Base-by-base conservation (phyloP, 30 jellyfish, hydroid and myxozoan genomes). In the Catostylus mosaicus region DNA sequence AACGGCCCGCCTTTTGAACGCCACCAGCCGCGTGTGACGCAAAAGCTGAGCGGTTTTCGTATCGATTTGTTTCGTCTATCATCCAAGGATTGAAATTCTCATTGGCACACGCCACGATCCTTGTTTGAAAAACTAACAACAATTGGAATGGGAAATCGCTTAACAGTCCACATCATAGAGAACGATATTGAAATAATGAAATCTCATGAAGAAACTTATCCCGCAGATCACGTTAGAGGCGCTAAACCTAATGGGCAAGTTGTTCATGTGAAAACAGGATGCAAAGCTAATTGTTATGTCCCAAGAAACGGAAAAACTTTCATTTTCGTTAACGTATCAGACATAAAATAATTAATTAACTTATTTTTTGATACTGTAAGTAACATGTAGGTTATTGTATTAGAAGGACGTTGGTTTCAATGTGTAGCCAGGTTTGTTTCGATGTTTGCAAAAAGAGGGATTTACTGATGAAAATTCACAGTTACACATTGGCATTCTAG, bases 41-140 rank as follows among this genome's bases (percentile, higher is more conserved):
- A 16, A 48, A 16, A 48, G 4, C 63, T 9, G 63, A 16, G 63
- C 20, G 63, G 24, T 48, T 4, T 48, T 23, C 24, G 63, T 48
- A 23, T 16, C 1, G 27, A 16, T 16, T n/a, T n/a, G 11, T 6
- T 9, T 48, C 20, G 23, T 16, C 20, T 2, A 4, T 48, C 24
- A 4, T 48, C 63, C 20, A 59, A 37, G 67, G 24, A 3, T 7
- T 59, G 19, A 16, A 2, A 29, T n/a, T n/a, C n/a, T n/a, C n/a
- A n/a, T 37, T 68, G 65, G 54, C 81, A 36, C 81, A 68, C 81
- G 81, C 81, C 81, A 68, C 54, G 38, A 16, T 68, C 35, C 81
- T n/a, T 68, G 65, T 16, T 30, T 37, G 11, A 23, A 68, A 68
- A 68, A 68, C 80, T 33, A 68, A 68, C 62, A 68, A 40, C 64